Evolutionary conservation across 2,797 vertebrate species (phyloP).

Genomic region (Pteronotus mesoamericanus): DNA sequence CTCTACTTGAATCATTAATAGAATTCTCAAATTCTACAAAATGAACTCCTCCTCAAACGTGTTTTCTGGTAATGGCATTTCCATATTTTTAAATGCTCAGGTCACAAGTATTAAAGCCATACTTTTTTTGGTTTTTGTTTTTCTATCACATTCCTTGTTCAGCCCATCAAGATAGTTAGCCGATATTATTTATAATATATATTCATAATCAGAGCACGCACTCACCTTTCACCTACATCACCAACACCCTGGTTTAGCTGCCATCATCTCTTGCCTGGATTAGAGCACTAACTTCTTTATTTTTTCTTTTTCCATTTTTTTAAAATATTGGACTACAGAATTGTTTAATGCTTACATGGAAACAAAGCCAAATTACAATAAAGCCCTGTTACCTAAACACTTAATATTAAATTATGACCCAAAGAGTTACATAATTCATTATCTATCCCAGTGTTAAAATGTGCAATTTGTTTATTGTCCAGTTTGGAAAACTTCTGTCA

Average conservation of each 20-base stretch:
- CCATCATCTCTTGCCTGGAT: not conserved
- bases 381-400: slow-evolving; percentile 9
- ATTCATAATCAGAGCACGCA: not conserved
- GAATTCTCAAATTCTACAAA: not conserved
- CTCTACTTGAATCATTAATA: not conserved
- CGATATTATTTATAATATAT: not conserved
- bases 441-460: slow-evolving; percentile 35
- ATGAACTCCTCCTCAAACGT: not conserved
- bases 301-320: too few relatives aligned
- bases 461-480: slow-evolving; percentile 57
- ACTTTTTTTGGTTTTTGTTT: not conserved
- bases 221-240: not conserved
- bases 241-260: not conserved
- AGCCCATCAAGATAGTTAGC: not conserved
- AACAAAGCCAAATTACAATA: slow-evolving; percentile 20
- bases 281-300: not conserved
- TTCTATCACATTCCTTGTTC: not conserved
- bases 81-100: not conserved
- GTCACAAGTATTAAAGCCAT: not conserved
- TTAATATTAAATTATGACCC: slow-evolving; percentile 28
- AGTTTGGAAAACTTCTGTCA: slow-evolving; percentile 53
- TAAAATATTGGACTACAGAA: too few relatives aligned
- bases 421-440: slow-evolving; percentile 30
- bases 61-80: not conserved
- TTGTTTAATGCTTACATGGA: too few relatives aligned